Conservation (phyloP, 2,888 invertebrate species). For the Limnephilus auricula region DNA sequence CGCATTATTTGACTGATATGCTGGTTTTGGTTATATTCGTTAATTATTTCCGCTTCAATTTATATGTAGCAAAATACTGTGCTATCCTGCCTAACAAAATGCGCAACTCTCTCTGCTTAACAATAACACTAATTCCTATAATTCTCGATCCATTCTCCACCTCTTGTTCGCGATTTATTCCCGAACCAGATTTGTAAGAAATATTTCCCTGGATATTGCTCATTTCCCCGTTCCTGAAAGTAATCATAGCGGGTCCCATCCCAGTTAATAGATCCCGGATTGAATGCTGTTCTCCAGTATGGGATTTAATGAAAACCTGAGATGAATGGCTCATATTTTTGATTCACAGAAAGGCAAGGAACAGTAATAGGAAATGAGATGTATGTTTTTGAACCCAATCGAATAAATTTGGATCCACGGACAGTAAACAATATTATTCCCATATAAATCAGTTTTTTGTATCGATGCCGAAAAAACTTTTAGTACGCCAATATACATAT, state of each 20-base stretch:
- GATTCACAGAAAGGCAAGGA: constrained; percentile 15
- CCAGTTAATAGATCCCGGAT: constrained; percentile 16
- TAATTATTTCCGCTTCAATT: not conserved
- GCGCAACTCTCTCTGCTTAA: not conserved
- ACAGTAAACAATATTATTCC: not conserved
- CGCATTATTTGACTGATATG: too few species aligned
- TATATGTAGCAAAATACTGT: not conserved
- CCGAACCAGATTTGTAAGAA: constrained; percentile 45
- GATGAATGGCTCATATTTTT: constrained; percentile 44
- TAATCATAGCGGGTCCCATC: constrained; percentile 52
- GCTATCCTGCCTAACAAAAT: not conserved
- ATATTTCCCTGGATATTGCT: constrained; percentile 57
- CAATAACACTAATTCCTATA: not conserved
- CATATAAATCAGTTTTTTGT: not conserved
- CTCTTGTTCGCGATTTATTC: not conserved
- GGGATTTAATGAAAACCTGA: constrained; percentile 49
- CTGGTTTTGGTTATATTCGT: too few species aligned
- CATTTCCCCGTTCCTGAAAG: constrained; percentile 55
- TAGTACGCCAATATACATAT: too few species aligned
- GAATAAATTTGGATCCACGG: constrained; percentile 15
- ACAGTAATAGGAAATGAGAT: constrained; percentile 17
- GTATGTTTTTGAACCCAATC: constrained; percentile 17
- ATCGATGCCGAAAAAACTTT: not conserved
- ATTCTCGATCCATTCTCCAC: not conserved
- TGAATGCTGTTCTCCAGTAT: constrained; percentile 53